phyloP scores from a whole-genome alignment of 2,888 invertebrate genomes.

The Orthonychiurus folsomi region DNA sequence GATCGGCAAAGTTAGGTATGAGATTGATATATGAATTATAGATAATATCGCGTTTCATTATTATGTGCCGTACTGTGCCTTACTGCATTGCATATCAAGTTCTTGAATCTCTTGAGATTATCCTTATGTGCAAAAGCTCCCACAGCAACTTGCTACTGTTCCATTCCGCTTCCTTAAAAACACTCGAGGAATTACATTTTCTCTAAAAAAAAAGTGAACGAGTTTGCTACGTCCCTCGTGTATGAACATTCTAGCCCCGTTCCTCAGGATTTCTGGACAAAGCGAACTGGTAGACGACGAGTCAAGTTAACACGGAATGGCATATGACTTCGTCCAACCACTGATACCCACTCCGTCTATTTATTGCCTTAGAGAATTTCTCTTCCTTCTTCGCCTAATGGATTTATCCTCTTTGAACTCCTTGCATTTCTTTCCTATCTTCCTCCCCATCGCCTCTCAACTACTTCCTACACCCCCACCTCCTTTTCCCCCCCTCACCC shows the following conservation, averaged over 20 bases:
- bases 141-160: constrained; percentile 31
- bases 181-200: constrained; percentile 32
- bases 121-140: constrained; percentile 24
- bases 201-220: constrained; percentile 16
- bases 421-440: constrained; percentile 5
- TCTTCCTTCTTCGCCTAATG: constrained; percentile 22
- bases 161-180: constrained; percentile 31
- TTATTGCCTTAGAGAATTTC: constrained; percentile 33
- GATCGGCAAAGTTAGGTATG: constrained; percentile 26
- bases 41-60: constrained; percentile 39
- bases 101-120: constrained; percentile 32
- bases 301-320: constrained; percentile 23
- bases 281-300: constrained; percentile 14
- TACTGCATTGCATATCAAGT: constrained; percentile 37
- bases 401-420: constrained; percentile 31
- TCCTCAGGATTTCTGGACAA: constrained; percentile 30
- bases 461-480: neutral
- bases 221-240: constrained; percentile 25
- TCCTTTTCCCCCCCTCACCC: neutral
- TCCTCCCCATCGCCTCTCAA: constrained; percentile 7
- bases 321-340: constrained; percentile 20
- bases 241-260: constrained; percentile 19
- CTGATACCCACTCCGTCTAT: constrained; percentile 20
- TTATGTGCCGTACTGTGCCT: too few relatives aligned
- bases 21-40: constrained; percentile 40